These are phyloP conservation scores for Chrysolina haemoptera DNA, from an alignment of 2,888 invertebrate genomes.

Conservation along the genomic window DNA sequence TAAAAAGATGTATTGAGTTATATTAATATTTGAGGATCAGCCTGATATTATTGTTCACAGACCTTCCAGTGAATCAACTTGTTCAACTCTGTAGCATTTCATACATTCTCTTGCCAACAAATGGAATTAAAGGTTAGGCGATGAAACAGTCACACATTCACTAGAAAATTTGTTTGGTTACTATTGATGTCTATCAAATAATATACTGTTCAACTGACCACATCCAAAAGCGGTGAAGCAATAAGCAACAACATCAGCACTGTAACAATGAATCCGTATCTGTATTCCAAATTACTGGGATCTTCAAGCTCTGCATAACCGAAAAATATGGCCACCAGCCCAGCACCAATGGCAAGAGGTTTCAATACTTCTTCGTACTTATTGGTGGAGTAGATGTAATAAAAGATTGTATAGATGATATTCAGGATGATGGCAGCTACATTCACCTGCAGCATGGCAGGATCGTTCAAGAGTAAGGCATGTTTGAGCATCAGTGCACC, in stretches of 20 bases:
- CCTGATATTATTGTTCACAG: too few species aligned
- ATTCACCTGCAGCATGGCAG: slow-evolving; percentile 85
- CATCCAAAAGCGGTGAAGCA: slow-evolving; percentile 79
- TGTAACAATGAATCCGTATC: slow-evolving; percentile 82
- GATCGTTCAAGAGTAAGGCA: slow-evolving; percentile 81
- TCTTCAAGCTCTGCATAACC: slow-evolving; percentile 80
- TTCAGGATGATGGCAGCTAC: slow-evolving; percentile 81
- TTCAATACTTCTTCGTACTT: slow-evolving; percentile 72
- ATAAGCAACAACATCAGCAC: slow-evolving; percentile 78
- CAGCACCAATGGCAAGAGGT: slow-evolving; percentile 73
- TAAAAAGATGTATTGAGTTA: too few species aligned
- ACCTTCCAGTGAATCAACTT: too few species aligned
- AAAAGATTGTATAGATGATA: slow-evolving; percentile 77
- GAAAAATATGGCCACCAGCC: slow-evolving; percentile 74
- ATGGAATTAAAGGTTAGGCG: too few species aligned
- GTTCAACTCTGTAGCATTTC: too few species aligned
- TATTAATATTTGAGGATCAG: too few species aligned
- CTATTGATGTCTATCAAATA: neutral
- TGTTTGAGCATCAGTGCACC: slow-evolving; percentile 83
- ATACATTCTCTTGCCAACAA: too few species aligned
- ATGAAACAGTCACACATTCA: too few species aligned
- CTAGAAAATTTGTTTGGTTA: too few species aligned
- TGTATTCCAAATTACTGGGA: slow-evolving; percentile 76
- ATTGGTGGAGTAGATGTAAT: slow-evolving; percentile 76
- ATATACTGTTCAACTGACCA: slow-evolving; percentile 71